A percentile compares a stretch with the other conserved stretches of the same genome.
Conservation (phyloP, 2,888 invertebrate species). For the Amblyjoppa fuscipennis region DNA sequence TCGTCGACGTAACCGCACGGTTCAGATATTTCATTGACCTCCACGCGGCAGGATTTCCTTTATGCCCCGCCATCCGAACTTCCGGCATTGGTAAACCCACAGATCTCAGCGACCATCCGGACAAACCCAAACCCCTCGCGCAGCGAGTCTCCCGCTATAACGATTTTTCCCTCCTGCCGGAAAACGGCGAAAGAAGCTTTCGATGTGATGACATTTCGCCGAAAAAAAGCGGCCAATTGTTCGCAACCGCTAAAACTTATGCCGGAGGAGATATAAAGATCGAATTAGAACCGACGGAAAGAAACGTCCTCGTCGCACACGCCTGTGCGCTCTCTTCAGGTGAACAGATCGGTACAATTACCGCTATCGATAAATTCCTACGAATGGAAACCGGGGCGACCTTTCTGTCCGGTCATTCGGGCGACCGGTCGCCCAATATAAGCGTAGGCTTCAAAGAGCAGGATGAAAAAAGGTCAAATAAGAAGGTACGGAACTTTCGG, state of each 20-base stretch:
- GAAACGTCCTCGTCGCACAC: neutral
- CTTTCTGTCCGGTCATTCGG: slow-evolving; percentile 29
- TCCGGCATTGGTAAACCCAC: slow-evolving; percentile 52
- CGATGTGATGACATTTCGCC: slow-evolving; percentile 1
- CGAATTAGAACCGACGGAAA: neutral
- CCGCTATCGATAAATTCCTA: slow-evolving; percentile 48
- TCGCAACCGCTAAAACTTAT: neutral
- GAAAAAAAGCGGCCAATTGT: neutral
- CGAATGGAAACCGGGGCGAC: slow-evolving; percentile 12
- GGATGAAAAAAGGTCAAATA: slow-evolving; percentile 34
- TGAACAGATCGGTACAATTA: slow-evolving; percentile 22
- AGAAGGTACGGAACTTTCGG: slow-evolving; percentile 38
- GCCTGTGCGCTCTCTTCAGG: neutral
- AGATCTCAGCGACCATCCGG: slow-evolving; percentile 35
- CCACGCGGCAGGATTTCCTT: slow-evolving; percentile 71
- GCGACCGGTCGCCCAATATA: slow-evolving; percentile 13
- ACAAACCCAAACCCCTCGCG: neutral
- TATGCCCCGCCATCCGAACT: slow-evolving; percentile 60
- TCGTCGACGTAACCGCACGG: slow-evolving; percentile 71
- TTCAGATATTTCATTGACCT: slow-evolving; percentile 79
- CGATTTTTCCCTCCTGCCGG: slow-evolving; percentile 41
- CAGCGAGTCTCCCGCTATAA: slow-evolving; percentile 14
- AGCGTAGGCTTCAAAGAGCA: slow-evolving; percentile 1
- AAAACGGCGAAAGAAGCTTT: slow-evolving; percentile 3
- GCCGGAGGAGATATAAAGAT: neutral